A percentile compares a stretch with the other conserved stretches of the same genome.
Evolutionary conservation across 2,113 vertebrate genomes (phyloP).

Genomic region (Manacus vitellinus): DNA sequence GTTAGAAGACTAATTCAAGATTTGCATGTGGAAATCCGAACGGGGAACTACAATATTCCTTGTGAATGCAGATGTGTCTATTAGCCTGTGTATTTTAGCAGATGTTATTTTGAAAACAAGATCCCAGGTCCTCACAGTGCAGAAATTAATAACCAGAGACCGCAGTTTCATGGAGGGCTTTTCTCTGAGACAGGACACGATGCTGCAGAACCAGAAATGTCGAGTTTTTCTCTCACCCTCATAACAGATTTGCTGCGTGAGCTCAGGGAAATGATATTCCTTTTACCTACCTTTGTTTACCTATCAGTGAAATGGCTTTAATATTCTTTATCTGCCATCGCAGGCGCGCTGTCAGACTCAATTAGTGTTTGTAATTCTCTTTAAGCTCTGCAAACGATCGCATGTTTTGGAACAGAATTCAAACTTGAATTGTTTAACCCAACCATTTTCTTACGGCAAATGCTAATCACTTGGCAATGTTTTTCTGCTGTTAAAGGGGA

Average conservation of each 20-base stretch:
- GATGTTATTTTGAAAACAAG: constrained; percentile 66
- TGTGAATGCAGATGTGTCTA: constrained; percentile 62
- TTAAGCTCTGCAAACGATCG: constrained; percentile 32
- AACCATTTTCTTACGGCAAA: not conserved
- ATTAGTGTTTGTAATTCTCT: constrained; percentile 49
- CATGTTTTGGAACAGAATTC: constrained; percentile 36
- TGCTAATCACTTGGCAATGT: not conserved
- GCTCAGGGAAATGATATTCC: constrained; percentile 6
- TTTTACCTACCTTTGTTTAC: constrained; percentile 43
- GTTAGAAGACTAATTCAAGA: constrained; percentile 68
- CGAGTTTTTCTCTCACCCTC: not conserved
- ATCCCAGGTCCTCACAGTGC: not conserved
- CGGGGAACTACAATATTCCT: constrained; percentile 27
- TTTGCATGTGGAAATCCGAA: constrained; percentile 61
- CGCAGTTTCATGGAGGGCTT: constrained; percentile 8
- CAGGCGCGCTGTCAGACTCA: not conserved
- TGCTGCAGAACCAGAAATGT: not conserved
- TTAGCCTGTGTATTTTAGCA: constrained; percentile 56
- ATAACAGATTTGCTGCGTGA: not conserved
- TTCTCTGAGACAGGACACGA: not conserved
- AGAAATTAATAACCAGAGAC: constrained; percentile 39
- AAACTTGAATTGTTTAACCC: constrained; percentile 23
- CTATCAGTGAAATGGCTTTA: constrained; percentile 32
- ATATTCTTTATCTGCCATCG: constrained; percentile 41
- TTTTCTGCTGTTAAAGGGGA: not conserved